These are phyloP conservation scores for Abscondita cerata DNA, from an alignment of 2,888 invertebrate genomes.

Conservation along the genomic window DNA sequence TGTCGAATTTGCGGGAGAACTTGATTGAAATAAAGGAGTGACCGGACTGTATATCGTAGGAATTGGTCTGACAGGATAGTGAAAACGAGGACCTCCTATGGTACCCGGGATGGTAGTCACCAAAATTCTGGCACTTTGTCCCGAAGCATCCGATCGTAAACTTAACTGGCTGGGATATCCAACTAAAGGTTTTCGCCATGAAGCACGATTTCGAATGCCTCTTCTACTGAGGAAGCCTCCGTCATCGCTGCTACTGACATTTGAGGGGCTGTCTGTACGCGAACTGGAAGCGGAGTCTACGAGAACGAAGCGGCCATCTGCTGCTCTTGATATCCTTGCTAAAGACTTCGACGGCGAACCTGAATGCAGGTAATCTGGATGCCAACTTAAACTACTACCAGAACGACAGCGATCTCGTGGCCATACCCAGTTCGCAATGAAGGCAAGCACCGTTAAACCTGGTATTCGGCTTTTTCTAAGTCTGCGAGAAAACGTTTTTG, in stretches of 20 bases:
- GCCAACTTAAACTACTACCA: slow-evolving; percentile 58
- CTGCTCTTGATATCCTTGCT: slow-evolving; percentile 73
- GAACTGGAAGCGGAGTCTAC: slow-evolving; percentile 62
- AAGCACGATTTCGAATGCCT: slow-evolving; percentile 63
- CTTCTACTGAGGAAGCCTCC: slow-evolving; percentile 80
- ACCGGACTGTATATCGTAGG: slow-evolving; percentile 57
- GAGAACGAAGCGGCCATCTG: slow-evolving; percentile 78
- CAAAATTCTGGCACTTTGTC: slow-evolving; percentile 60
- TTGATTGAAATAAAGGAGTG: slow-evolving; percentile 67
- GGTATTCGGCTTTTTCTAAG: slow-evolving; percentile 94
- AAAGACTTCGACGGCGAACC: slow-evolving; percentile 57
- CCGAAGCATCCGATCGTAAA: slow-evolving; percentile 71
- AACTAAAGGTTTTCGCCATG: slow-evolving; percentile 70
- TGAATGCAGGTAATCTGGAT: slow-evolving; percentile 56
- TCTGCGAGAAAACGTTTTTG: slow-evolving; percentile 63
- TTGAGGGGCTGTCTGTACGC: slow-evolving; percentile 65
- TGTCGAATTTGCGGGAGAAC: slow-evolving; percentile 71
- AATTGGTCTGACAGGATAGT: slow-evolving; percentile 54
- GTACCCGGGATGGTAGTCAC: slow-evolving; percentile 47
- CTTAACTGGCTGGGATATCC: slow-evolving; percentile 72
- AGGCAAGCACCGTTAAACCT: slow-evolving; percentile 80
- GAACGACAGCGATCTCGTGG: slow-evolving; percentile 73
- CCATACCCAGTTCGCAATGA: slow-evolving; percentile 78
- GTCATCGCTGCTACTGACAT: slow-evolving; percentile 76
- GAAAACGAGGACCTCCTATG: slow-evolving; percentile 47